Conservation (phyloP, 2,113 vertebrate species). For the human region DNA sequence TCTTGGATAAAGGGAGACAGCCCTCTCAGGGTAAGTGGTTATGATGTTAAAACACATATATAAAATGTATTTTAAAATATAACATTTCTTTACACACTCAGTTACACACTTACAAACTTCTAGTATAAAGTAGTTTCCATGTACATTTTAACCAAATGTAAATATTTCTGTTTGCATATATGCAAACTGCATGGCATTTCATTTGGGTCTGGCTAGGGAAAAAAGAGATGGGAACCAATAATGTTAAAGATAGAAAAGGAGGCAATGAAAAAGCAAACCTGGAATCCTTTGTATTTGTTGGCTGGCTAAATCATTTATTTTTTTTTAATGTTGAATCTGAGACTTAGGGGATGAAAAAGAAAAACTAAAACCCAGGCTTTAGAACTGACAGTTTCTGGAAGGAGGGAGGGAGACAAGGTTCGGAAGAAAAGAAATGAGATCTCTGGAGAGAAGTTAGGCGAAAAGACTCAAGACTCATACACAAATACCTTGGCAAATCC, state of each 20-base stretch:
- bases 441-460: background rate
- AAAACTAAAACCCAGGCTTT: background rate
- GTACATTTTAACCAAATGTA: background rate
- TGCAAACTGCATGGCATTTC: background rate
- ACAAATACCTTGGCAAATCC: background rate
- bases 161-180: background rate
- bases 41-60: background rate
- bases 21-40: slow-evolving; percentile 89
- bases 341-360: background rate
- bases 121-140: background rate
- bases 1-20: slow-evolving; percentile 96
- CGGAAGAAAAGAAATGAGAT: background rate
- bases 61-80: background rate
- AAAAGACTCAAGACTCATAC: background rate
- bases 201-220: background rate
- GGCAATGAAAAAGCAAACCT: background rate
- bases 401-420: background rate
- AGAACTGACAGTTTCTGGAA: background rate
- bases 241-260: background rate
- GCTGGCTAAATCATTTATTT: background rate
- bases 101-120: background rate
- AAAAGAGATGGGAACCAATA: background rate
- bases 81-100: background rate
- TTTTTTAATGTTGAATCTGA: background rate
- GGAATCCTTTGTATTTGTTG: background rate